These are phyloP conservation scores for Vultur gryphus DNA, from an alignment of 2,797 vertebrate genomes.

Conservation along the genomic window DNA sequence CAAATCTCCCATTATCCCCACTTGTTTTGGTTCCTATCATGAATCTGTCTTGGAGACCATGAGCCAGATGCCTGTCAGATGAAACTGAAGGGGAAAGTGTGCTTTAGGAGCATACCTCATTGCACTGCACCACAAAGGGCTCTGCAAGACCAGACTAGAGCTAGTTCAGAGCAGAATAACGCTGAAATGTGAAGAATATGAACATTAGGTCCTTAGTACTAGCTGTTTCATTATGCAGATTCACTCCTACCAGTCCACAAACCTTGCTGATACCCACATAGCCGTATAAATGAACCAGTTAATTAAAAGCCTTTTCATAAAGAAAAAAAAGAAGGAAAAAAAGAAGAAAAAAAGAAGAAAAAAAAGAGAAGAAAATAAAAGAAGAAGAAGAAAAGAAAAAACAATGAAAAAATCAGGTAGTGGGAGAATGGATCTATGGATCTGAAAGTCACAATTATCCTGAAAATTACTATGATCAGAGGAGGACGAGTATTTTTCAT, in stretches of 20 bases:
- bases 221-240: not conserved
- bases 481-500: not conserved
- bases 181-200: not conserved
- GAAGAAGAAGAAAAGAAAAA: not conserved
- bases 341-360: too few relatives aligned
- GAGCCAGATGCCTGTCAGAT: not conserved
- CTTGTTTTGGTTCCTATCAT: not conserved
- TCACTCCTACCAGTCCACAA: not conserved
- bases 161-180: not conserved
- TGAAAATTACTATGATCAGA: not conserved
- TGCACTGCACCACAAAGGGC: not conserved
- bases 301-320: not conserved
- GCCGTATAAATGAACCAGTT: not conserved
- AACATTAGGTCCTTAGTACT: not conserved
- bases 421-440: not conserved
- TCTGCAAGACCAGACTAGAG: not conserved
- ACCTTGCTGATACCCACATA: not conserved
- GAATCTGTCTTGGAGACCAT: not conserved
- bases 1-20: not conserved
- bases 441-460: not conserved
- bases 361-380: not conserved
- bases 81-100: not conserved
- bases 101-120: not conserved
- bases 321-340: accelerated
- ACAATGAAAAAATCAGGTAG: not conserved